These are phyloP conservation scores for Phylloscopus trochilus DNA, from an alignment of 2,113 vertebrate genomes.

Conservation along the genomic window DNA sequence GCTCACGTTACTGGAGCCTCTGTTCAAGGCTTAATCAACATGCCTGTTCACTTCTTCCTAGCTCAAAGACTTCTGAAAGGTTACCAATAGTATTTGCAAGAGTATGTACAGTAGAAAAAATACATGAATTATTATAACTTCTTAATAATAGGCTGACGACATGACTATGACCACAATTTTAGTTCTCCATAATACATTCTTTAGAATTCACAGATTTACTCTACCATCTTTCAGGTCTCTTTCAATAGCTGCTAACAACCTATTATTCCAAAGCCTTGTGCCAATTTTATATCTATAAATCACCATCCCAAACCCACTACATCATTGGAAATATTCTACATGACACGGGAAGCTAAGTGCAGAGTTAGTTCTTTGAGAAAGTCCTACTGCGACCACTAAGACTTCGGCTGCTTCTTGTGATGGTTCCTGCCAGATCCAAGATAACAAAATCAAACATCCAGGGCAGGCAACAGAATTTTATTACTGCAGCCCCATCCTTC, in stretches of 20 bases:
- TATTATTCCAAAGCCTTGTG: not conserved
- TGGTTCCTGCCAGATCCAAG: not conserved
- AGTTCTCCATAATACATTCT: not conserved
- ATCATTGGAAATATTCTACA: not conserved
- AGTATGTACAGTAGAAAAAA: not conserved
- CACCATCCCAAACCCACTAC: not conserved
- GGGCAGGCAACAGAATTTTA: not conserved
- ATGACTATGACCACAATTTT: not conserved
- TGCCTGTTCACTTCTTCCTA: not conserved
- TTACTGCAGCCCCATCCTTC: not conserved
- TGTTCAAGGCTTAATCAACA: not conserved
- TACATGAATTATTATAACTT: fast-evolving
- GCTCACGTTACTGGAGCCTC: not conserved
- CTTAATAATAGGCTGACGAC: not conserved
- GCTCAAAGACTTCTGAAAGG: not conserved
- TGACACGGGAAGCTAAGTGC: not conserved
- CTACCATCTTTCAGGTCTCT: not conserved
- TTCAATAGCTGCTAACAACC: not conserved
- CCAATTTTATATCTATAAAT: not conserved
- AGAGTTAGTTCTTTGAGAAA: not conserved
- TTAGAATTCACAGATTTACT: not conserved
- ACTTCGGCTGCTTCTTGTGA: not conserved
- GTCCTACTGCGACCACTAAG: not conserved
- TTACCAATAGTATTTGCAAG: not conserved
- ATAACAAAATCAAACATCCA: not conserved